Conservation (phyloP, 2,113 vertebrate genomes). For the Lasiurus borealis region DNA sequence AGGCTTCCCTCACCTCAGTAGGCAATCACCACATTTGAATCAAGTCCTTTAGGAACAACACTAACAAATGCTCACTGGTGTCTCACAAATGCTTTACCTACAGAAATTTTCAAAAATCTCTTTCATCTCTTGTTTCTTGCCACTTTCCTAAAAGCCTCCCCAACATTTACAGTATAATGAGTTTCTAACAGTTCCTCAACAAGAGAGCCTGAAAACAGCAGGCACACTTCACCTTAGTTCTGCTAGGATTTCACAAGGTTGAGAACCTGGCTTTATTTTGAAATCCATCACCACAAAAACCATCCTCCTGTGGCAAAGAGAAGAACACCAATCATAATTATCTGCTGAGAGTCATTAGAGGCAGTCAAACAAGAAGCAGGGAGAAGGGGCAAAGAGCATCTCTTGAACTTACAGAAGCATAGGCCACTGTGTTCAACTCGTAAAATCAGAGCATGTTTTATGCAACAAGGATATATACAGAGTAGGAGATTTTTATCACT, state of each 20-base stretch:
- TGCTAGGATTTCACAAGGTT: neutral
- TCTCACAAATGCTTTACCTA: neutral
- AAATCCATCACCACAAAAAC: constrained; percentile 43
- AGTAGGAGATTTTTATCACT: constrained; percentile 49
- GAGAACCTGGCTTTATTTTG: neutral
- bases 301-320: neutral
- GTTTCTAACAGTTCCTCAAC: neutral
- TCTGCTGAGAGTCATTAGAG: neutral
- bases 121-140: neutral
- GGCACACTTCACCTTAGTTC: neutral
- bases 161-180: neutral
- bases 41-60: neutral
- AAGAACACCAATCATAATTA: neutral
- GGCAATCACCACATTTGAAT: neutral
- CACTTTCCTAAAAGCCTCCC: neutral
- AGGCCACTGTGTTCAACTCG: neutral
- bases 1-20: neutral
- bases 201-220: neutral
- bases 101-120: neutral
- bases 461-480: constrained; percentile 52
- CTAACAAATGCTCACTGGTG: neutral
- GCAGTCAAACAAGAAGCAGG: neutral
- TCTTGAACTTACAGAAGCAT: neutral
- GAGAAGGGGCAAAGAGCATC: neutral
- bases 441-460: constrained; percentile 31